Base-by-base conservation (phyloP, 2,113 vertebrate genomes). In the Amazona guildingii region DNA sequence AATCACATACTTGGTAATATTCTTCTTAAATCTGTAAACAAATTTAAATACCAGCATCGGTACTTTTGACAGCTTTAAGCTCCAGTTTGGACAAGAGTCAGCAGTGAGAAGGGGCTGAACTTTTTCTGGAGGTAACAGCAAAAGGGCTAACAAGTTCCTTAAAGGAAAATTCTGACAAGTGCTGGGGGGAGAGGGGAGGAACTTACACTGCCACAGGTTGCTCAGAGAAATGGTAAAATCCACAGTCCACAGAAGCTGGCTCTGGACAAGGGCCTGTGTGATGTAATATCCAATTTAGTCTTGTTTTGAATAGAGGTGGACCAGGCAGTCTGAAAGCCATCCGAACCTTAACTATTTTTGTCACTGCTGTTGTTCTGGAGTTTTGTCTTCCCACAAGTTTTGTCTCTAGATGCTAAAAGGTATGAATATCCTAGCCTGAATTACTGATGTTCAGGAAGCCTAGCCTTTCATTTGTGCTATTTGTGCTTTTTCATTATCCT, bases 131-230 rank as follows among this genome's bases (percentile, higher is more conserved):
- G 24, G 12, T 70, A 78, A 31, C 9, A 84, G n/a, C 13, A 43
- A 35, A 84, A 52, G 13, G 23, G 23, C 28, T 43, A 75, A 9
- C 6, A 51, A 11, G 3, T 80, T 93, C 48, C 31, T 37, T 21
- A 18, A 44, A 64, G 39, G 23, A 95, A 74, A 75, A 14, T n/a
- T 57, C 39, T 75, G 33, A 5, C 4, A 35, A 16, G 2, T 54
- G 7, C 29, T 67, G 11, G 10, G 35, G 21, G 59, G 20, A 63
- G 17, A 46, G 39, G 4, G 7, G 4, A 39, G n/a, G 48, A 78
- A 13, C 11, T 61, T 4, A 2, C 2, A 1, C 27, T 74, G 55
- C 20, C 8, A 2, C 17, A 15, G 31, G 2, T 68, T 68, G 6
- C 20, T 79, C 8, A 2, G 33, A 39, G 39, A 67, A 29, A 7